phyloP scores from a whole-genome alignment of 2,888 invertebrate genomes.

The Dastarcus helophoroides region DNA sequence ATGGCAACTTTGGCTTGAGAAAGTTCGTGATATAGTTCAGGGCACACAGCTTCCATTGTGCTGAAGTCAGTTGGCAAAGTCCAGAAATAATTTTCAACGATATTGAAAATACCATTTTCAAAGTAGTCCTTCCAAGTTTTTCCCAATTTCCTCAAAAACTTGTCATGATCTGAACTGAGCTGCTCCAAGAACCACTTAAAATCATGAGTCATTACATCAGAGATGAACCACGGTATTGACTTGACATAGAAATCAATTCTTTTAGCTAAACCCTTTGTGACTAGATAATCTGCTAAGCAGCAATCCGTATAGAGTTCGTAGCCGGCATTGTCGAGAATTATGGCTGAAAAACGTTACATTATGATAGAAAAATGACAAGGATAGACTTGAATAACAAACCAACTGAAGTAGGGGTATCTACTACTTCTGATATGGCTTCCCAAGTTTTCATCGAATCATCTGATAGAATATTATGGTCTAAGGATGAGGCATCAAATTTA shows the following conservation, averaged over 20 bases:
- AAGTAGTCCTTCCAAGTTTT: conserved; percentile 48
- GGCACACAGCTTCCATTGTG: conserved; percentile 60
- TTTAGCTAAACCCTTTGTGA: conserved; percentile 46
- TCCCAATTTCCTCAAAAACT: conserved; percentile 36
- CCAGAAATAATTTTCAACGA: conserved; percentile 68
- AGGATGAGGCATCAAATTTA: conserved; percentile 42
- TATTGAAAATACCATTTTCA: conserved; percentile 37
- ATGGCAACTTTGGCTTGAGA: conserved; percentile 56
- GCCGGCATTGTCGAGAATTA: conserved; percentile 87
- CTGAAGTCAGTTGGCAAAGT: conserved; percentile 70
- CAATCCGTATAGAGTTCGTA: conserved; percentile 88
- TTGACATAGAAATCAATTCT: conserved; percentile 76
- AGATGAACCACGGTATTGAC: conserved; percentile 90
- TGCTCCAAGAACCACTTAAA: conserved; percentile 55
- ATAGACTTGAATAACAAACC: no score
- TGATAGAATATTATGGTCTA: conserved; percentile 48
- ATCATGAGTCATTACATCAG: conserved; percentile 72
- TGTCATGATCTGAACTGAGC: conserved; percentile 29
- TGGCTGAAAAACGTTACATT: conserved; percentile 49
- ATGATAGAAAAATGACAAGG: no score
- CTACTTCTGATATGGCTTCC: conserved; percentile 33
- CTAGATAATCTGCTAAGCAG: conserved; percentile 71
- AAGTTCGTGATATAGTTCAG: conserved; percentile 58
- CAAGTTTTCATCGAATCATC: conserved; percentile 50
- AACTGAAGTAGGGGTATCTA: no score